These are phyloP conservation scores for Dendroctonus ponderosae DNA, from an alignment of 1,140 invertebrate genomes.

Conservation along the genomic window DNA sequence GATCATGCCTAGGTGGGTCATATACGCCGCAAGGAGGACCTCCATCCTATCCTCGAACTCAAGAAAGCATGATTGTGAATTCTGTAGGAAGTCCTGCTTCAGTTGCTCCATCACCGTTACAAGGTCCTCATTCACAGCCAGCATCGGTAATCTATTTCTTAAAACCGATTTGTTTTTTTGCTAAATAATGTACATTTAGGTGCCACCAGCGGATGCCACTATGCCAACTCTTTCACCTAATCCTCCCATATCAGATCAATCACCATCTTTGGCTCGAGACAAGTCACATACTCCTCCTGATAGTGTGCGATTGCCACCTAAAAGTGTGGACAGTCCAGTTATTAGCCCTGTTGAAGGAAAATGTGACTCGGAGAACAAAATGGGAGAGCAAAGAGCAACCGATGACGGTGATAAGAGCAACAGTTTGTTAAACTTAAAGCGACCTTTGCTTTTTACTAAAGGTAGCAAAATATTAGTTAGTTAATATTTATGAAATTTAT, in stretches of 20 bases:
- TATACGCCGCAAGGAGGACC: constrained; percentile 60
- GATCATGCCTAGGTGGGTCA: constrained; percentile 46
- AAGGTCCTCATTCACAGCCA: constrained; percentile 72
- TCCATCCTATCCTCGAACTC: constrained; percentile 64
- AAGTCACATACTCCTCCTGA: constrained; percentile 50
- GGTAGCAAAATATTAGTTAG: constrained; percentile 57
- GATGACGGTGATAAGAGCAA: constrained; percentile 30
- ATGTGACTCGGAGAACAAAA: constrained; percentile 22
- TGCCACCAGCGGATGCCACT: constrained; percentile 37
- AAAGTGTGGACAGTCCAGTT: constrained; percentile 47
- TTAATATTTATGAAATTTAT: constrained; percentile 5
- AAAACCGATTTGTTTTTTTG: not conserved
- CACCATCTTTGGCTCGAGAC: constrained; percentile 43
- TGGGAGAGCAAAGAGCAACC: constrained; percentile 24
- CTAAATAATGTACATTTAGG: constrained; percentile 10
- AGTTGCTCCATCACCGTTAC: constrained; percentile 75
- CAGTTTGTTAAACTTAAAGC: constrained; percentile 55
- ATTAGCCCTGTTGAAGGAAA: constrained; percentile 41
- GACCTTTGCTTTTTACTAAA: constrained; percentile 69
- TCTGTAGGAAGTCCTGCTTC: constrained; percentile 72
- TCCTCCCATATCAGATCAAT: constrained; percentile 37
- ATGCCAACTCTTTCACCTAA: constrained; percentile 67
- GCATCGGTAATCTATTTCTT: constrained; percentile 56
- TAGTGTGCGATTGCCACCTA: constrained; percentile 53
- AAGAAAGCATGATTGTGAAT: constrained; percentile 63